These are phyloP conservation scores for Barnardius zonarius DNA, from an alignment of 2,113 vertebrate genomes.

Conservation along the genomic window DNA sequence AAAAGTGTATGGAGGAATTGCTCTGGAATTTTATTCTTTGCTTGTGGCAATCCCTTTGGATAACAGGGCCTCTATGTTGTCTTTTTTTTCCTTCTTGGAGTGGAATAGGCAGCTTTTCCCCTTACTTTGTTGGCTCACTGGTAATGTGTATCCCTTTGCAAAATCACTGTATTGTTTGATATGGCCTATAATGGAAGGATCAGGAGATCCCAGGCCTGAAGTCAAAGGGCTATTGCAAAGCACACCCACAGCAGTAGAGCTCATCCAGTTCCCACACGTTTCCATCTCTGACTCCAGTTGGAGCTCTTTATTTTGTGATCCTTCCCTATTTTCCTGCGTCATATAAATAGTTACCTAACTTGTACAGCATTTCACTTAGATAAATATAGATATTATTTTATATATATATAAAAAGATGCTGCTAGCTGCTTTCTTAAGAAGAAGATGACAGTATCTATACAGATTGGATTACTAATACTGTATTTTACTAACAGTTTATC, in stretches of 20 bases:
- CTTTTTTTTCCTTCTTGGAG: neutral
- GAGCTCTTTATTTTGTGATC: neutral
- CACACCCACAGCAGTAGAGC: neutral
- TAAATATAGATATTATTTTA: neutral
- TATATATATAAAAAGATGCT: neutral
- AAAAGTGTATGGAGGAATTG: neutral
- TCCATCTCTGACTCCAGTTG: neutral
- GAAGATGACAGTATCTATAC: neutral
- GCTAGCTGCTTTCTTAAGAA: neutral
- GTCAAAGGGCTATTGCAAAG: neutral
- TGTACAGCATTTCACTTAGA: neutral
- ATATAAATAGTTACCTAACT: neutral
- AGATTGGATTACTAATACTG: conserved; percentile 23
- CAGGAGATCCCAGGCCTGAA: neutral
- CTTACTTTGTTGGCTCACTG: neutral
- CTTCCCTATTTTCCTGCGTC: neutral
- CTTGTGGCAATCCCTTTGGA: neutral
- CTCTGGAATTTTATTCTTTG: neutral
- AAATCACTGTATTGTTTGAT: neutral
- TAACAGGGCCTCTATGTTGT: neutral
- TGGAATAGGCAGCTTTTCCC: neutral
- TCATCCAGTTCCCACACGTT: neutral
- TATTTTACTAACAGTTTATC: conserved; percentile 70
- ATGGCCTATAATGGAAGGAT: neutral
- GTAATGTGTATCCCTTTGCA: neutral